Conservation (phyloP, 2,797 vertebrate species). For the Chanos chanos region DNA sequence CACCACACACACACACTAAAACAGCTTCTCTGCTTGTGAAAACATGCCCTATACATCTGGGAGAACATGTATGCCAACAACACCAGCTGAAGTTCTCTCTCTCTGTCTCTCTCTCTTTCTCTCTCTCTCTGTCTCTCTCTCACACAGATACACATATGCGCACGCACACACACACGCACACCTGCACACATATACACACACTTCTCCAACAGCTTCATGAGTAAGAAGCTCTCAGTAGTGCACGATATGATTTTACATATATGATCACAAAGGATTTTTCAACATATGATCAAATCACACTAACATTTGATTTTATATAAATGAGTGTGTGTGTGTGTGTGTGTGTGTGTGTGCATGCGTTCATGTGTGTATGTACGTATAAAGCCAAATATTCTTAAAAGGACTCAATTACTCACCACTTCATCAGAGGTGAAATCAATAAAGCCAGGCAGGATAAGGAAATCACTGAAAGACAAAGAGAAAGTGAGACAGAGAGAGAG, state of each 20-base stretch:
- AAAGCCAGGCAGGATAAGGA: constrained; percentile 93
- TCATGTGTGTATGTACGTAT: too few relatives aligned
- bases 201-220: too few relatives aligned
- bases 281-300: too few relatives aligned
- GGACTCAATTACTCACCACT: constrained; percentile 78
- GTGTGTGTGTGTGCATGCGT: too few relatives aligned
- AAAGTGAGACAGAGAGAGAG: constrained; percentile 11
- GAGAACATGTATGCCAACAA: constrained; percentile 13
- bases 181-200: too few relatives aligned
- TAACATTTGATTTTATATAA: too few relatives aligned
- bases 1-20: not conserved
- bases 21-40: constrained; percentile 28
- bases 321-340: too few relatives aligned
- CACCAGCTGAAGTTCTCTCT: constrained; percentile 18
- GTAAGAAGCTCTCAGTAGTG: too few relatives aligned
- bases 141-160: constrained; percentile 4
- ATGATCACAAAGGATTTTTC: too few relatives aligned
- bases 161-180: too few relatives aligned
- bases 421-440: constrained; percentile 93
- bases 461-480: constrained; percentile 75
- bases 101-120: not conserved
- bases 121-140: not conserved
- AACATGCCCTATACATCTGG: constrained; percentile 40
- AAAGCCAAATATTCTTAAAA: constrained; percentile 2
- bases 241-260: too few relatives aligned